These are phyloP conservation scores for Thalassophryne amazonica DNA, from an alignment of 2,797 vertebrate species.

Conservation along the genomic window DNA sequence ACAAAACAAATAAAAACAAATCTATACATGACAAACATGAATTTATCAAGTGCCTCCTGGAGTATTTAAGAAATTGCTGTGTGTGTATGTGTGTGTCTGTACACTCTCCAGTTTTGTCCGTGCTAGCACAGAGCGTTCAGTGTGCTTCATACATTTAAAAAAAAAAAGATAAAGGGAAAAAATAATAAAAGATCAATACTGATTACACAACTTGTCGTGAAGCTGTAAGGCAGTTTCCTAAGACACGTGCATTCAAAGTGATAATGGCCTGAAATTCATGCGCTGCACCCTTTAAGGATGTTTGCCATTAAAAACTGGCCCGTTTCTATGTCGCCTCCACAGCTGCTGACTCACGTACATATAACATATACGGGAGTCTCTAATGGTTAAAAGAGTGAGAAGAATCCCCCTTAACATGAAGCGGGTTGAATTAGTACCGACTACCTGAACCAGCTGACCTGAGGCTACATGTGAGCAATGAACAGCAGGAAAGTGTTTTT, in stretches of 20 bases:
- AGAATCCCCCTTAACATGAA: background rate
- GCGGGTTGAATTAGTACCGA: background rate
- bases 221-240: conserved; percentile 49
- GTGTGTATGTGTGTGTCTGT: conserved; percentile 27
- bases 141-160: conserved; percentile 26
- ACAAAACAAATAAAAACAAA: conserved; percentile 30
- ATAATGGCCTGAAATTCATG: conserved; percentile 55
- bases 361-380: background rate
- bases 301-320: conserved; percentile 12
- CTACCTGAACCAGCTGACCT: conserved; percentile 34
- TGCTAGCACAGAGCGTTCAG: conserved; percentile 38
- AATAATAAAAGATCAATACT: conserved; percentile 15
- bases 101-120: conserved; percentile 77
- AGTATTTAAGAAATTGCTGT: conserved; percentile 43
- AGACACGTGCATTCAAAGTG: conserved; percentile 53
- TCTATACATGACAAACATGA: conserved; percentile 24
- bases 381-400: background rate
- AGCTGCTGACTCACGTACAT: conserved; percentile 1
- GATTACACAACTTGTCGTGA: conserved; percentile 5
- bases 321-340: background rate
- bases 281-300: conserved; percentile 14
- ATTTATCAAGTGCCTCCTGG: conserved; percentile 34
- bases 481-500: conserved; percentile 18
- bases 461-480: conserved; percentile 3
- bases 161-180: conserved; percentile 37